Percentiles rank a stretch among this genome's conserved stretches.
Conservation (phyloP, 1,140 invertebrate genomes). For the Eumaeus atala region DNA sequence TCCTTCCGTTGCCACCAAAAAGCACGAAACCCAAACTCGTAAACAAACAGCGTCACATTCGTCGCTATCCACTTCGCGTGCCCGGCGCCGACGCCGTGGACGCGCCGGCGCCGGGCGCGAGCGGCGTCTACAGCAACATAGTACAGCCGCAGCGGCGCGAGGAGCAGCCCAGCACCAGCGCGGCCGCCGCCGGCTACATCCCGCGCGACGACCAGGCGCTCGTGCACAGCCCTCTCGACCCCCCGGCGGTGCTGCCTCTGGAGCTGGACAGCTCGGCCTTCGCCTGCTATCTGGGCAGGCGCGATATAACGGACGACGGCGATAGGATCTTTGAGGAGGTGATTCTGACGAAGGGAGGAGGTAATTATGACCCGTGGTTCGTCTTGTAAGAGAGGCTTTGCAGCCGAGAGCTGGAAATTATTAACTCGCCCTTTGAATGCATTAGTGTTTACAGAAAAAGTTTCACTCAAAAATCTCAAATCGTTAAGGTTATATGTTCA, state of each 20-base stretch:
- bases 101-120: not conserved
- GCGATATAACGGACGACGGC: not conserved
- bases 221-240: not conserved
- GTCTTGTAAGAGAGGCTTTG: no score
- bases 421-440: no score
- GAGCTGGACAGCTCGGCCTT: no score
- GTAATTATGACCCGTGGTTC: not conserved
- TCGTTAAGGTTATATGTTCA: no score
- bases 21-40: conserved; percentile 50
- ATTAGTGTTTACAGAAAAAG: no score
- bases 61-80: conserved; percentile 50
- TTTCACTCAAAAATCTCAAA: no score
- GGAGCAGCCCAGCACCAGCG: not conserved
- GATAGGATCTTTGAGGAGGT: not conserved
- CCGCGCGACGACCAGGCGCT: conserved; percentile 35
- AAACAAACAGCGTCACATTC: conserved; percentile 54
- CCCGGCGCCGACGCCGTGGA: conserved; percentile 18
- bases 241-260: no score
- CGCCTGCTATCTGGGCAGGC: not conserved
- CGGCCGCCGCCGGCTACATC: conserved; percentile 36
- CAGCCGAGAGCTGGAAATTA: no score
- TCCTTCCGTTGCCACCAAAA: conserved; percentile 47
- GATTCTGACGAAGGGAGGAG: not conserved
- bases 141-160: no score
- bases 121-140: no score